These are phyloP conservation scores for Platalea minor DNA, from an alignment of 2,797 vertebrate species.

Conservation along the genomic window DNA sequence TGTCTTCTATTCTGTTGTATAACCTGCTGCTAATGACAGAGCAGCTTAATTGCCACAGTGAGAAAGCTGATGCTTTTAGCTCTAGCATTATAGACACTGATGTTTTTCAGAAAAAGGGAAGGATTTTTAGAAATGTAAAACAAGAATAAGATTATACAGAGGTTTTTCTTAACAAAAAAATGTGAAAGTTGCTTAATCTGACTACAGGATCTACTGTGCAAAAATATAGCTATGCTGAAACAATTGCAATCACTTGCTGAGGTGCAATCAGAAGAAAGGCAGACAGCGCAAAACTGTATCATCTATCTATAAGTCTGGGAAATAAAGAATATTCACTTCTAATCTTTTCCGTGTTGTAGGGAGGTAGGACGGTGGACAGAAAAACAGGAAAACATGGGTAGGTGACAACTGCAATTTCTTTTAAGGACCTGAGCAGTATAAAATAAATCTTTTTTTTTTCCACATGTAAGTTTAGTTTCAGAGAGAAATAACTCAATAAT, in stretches of 20 bases:
- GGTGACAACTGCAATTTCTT: background rate
- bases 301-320: background rate
- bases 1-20: background rate
- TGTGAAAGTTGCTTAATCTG: background rate
- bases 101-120: constrained; percentile 6
- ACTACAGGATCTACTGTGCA: background rate
- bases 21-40: constrained; percentile 18
- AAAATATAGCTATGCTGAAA: background rate
- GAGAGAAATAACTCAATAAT: background rate
- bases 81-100: background rate
- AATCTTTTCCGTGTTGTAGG: background rate
- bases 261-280: background rate
- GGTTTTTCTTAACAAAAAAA: background rate
- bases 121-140: background rate
- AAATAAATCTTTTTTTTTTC: background rate
- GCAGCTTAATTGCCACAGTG: background rate
- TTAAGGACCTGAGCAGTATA: background rate
- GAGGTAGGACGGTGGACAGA: background rate
- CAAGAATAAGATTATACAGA: background rate
- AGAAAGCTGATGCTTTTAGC: constrained; percentile 24
- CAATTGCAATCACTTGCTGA: background rate
- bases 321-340: background rate
- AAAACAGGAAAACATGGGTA: background rate
- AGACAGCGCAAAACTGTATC: background rate
- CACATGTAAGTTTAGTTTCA: background rate